Evolutionary conservation across 2,113 vertebrate genomes (phyloP), one percentile per base, ranked within the genome.

Genomic region (Eubucco bourcierii): DNA sequence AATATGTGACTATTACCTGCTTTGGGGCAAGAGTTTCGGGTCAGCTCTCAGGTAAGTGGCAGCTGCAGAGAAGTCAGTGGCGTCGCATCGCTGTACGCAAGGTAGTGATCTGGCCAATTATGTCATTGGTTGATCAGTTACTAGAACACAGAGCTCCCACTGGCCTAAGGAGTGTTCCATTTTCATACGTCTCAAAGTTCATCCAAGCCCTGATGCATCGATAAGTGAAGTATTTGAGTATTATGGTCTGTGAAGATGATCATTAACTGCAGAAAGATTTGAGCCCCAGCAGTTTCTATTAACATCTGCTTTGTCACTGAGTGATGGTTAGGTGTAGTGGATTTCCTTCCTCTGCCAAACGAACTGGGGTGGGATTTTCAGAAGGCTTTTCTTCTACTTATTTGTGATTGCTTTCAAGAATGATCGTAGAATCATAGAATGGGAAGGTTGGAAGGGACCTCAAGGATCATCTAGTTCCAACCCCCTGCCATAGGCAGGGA

Each of bases 161-260:
- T 8, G 55, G 87, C 82, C 76, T 75, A 94, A 94, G 95, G 96
- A 95, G 93, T 95, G 93, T 72, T 91, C 33, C 68, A 65, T 80
- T 95, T 95, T 88, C 94, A 71, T 92, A 60, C 2, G 8, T 94
- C 80, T 94, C 96, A 97, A 93, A 96, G 93, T 95, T 85, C 95
- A 93, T 88, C 96, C 96, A 93, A 95, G 95, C 95, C 95, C 95
- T 93, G 93, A 96, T 95, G 90, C 55, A 93, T 95, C 37, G 96
- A 96, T 96, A 96, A 95, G 91, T 90, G 87, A 96, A 93, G 63
- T 53, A 96, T 84, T 96, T 52, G 28, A 31, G 73, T 60, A 93
- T 86, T 93, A 92, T 66, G 85, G 83, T 84, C 91, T 87, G 56
- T 80, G 91, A 73, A 79, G 83, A 94, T 63, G 90, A 94, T 93